Base-by-base conservation (phyloP, 2,797 vertebrate species). In the Pempheris klunzingeri region DNA sequence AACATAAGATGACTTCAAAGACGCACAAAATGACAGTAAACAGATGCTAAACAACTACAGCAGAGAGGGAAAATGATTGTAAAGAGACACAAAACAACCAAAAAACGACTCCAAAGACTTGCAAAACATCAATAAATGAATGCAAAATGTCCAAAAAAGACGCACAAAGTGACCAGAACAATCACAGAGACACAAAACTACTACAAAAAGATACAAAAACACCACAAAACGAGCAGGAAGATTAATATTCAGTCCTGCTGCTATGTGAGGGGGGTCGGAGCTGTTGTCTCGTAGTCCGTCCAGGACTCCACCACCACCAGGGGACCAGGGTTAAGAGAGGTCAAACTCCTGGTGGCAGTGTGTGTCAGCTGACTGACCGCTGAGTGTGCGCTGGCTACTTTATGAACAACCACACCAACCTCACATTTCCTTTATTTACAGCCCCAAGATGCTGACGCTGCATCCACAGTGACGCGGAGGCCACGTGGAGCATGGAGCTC, bases 381-480 rank as follows among this genome's bases (percentile, higher is more conserved):
- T n/a, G n/a, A n/a, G 28, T 79, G 53, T 70, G 9, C 9, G 7
- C 22, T 5, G 7, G 9, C 54, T 3, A 4, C 6, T 38, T 28
- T 62, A 14, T 12, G 0, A 67, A 69, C n/a, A 70, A 14, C 55
- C n/a, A 17, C 57, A 36, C 11, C 18, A 50, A 63, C 18, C 18
- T 74, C 64, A 18, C 36, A 4, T 80, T 83, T 80, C 67, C 59
- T 89, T 61, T 87, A 20, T 88, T 86, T 86, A 8, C 88, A 94
- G 91, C 68, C 88, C 58, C 78, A 78, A 15, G 55, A 91, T 93
- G 87, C 78, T 46, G 1, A 38, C 43, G 1, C 57, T 39, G 65
- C 10, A 38, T 24, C 66, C 39, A 10, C 74, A 11, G 1, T 82
- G 43, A 63, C 22, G 1, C 60, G 4, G 52, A 41, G 64, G 39